A percentile compares a stretch with the other conserved stretches of the same genome.
These are phyloP conservation scores for Galerucella nymphaeae DNA, from an alignment of 2,888 invertebrate genomes.

Conservation along the genomic window DNA sequence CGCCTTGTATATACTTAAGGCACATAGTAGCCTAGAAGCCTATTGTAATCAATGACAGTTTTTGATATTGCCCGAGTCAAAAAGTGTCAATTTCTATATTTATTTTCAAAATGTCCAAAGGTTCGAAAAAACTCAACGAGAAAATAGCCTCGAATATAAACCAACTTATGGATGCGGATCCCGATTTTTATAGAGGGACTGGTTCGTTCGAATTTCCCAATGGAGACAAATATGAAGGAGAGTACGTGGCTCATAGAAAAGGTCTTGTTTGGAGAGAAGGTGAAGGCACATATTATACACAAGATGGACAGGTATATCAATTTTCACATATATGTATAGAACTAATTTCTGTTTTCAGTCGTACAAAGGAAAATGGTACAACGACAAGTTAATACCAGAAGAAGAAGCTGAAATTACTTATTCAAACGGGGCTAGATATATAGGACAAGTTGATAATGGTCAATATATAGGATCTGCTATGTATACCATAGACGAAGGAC, in stretches of 20 bases:
- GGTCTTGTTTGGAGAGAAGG: constrained; percentile 63
- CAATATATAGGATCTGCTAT: constrained; percentile 63
- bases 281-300: constrained; percentile 69
- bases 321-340: background rate
- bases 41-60: background rate
- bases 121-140: background rate
- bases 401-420: constrained; percentile 36
- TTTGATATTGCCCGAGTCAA: background rate
- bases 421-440: constrained; percentile 66
- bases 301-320: constrained; percentile 66
- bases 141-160: background rate
- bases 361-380: constrained; percentile 70
- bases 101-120: constrained; percentile 7
- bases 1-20: too few species aligned
- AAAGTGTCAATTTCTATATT: background rate
- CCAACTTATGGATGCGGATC: constrained; percentile 38
- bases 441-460: constrained; percentile 67
- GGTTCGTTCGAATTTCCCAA: constrained; percentile 67
- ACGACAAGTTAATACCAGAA: constrained; percentile 65
- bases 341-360: constrained; percentile 18
- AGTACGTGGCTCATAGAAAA: constrained; percentile 69
- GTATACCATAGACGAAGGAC: constrained; percentile 68
- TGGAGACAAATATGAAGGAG: constrained; percentile 71
- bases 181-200: constrained; percentile 53
- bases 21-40: too few species aligned